Evolutionary conservation across 2,888 invertebrate species (phyloP).

Genomic region (Orthosia incerta): DNA sequence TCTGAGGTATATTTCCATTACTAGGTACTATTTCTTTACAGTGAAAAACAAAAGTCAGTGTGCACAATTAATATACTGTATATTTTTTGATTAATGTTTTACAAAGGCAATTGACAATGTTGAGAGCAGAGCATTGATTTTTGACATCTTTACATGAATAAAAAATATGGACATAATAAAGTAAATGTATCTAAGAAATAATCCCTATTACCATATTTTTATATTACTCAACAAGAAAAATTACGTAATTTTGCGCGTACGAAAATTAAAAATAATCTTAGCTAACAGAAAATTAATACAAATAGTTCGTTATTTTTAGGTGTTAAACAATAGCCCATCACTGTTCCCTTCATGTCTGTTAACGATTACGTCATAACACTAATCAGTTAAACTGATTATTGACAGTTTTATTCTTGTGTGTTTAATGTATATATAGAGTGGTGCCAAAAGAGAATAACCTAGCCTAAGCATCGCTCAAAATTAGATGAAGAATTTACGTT

Average conservation of each 20-base stretch:
- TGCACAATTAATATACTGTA: neutral
- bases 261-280: neutral
- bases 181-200: too few relatives aligned
- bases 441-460: neutral
- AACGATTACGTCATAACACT: neutral
- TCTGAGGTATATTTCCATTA: neutral
- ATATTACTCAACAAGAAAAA: neutral
- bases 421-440: neutral
- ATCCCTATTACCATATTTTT: neutral
- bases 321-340: constrained; percentile 5
- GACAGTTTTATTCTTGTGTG: constrained; percentile 16
- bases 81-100: neutral
- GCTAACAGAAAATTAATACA: neutral
- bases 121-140: too few relatives aligned
- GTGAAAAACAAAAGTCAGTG: neutral
- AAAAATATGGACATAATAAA: too few relatives aligned
- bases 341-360: constrained; percentile 9
- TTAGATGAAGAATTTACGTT: neutral
- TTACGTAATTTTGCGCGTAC: neutral
- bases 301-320: constrained; percentile 11
- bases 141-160: too few relatives aligned
- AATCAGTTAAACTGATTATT: neutral
- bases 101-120: neutral
- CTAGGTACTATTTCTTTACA: neutral
- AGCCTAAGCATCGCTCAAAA: neutral